phyloP scores from a whole-genome alignment of 2,888 invertebrate species.

The Sphaerophoria taeniata region DNA sequence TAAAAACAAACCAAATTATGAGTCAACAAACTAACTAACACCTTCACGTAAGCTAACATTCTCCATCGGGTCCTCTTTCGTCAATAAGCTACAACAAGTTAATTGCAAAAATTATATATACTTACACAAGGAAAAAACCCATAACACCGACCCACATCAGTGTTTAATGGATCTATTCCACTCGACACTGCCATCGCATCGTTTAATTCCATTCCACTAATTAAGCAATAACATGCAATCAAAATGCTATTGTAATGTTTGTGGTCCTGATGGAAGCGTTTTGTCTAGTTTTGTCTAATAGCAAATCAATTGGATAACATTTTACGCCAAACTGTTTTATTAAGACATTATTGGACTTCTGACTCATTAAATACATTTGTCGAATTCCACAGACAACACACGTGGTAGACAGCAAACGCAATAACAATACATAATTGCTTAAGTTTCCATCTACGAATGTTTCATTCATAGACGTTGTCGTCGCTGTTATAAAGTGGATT shows the following conservation, averaged over 20 bases:
- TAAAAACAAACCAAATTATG: no score
- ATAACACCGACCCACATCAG: background rate
- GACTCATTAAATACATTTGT: conserved; percentile 16
- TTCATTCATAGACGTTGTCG: background rate
- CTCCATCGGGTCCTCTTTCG: background rate
- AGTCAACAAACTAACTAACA: no score
- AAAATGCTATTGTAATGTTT: background rate
- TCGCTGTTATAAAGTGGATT: no score
- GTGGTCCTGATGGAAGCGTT: background rate
- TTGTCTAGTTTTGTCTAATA: conserved; percentile 33
- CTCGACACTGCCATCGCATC: conserved; percentile 8
- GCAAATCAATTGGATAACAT: conserved; percentile 63
- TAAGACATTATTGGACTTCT: conserved; percentile 46
- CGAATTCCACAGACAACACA: conserved; percentile 21
- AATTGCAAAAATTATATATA: background rate
- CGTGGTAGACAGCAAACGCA: conserved; percentile 29
- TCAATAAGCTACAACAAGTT: background rate
- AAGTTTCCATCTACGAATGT: conserved; percentile 20
- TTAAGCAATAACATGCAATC: conserved; percentile 30
- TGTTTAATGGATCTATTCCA: conserved; percentile 14
- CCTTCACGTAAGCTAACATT: background rate
- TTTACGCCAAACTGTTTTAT: conserved; percentile 54
- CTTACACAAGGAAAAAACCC: no score
- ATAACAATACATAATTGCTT: conserved; percentile 18
- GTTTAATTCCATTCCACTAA: conserved; percentile 20